Conservation (phyloP, 2,113 vertebrate genomes). For the Boleophthalmus pectinirostris region DNA sequence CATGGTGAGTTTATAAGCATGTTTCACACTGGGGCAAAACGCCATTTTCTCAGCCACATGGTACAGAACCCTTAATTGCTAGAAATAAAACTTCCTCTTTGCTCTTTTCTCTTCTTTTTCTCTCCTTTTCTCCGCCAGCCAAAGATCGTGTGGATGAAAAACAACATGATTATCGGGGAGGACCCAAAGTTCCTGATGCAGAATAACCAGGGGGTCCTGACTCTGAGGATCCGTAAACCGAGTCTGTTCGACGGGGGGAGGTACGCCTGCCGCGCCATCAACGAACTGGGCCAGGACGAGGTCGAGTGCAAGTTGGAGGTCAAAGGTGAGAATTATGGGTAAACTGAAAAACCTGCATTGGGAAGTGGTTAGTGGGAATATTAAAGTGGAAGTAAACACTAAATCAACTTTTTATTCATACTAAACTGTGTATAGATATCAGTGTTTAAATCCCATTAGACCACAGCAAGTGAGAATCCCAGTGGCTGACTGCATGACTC, state of each 20-base stretch:
- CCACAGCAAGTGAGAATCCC: no score
- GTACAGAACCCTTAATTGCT: background rate
- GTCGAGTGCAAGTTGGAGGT: slow-evolving; percentile 88
- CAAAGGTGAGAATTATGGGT: slow-evolving; percentile 73
- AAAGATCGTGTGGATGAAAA: slow-evolving; percentile 91
- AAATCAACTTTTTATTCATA: no score
- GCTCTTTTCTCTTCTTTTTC: no score
- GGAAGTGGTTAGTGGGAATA: no score
- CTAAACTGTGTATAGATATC: no score
- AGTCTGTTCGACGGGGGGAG: slow-evolving; percentile 82
- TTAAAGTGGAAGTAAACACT: no score
- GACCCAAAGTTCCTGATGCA: slow-evolving; percentile 88
- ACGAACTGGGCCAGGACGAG: slow-evolving; percentile 84
- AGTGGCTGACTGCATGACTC: no score
- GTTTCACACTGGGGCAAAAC: no score
- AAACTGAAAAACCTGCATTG: background rate
- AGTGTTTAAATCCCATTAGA: no score
- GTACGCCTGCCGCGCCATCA: slow-evolving; percentile 85
- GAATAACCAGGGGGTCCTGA: slow-evolving; percentile 87
- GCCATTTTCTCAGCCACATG: no score
- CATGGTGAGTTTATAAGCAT: no score
- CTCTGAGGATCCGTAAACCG: slow-evolving; percentile 85
- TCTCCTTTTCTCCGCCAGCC: slow-evolving; percentile 52
- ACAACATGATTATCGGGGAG: slow-evolving; percentile 83
- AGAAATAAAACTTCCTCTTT: background rate